Evolutionary conservation across 1,140 invertebrate species (phyloP).

Genomic region (Mycetomoellerius zeteki): DNA sequence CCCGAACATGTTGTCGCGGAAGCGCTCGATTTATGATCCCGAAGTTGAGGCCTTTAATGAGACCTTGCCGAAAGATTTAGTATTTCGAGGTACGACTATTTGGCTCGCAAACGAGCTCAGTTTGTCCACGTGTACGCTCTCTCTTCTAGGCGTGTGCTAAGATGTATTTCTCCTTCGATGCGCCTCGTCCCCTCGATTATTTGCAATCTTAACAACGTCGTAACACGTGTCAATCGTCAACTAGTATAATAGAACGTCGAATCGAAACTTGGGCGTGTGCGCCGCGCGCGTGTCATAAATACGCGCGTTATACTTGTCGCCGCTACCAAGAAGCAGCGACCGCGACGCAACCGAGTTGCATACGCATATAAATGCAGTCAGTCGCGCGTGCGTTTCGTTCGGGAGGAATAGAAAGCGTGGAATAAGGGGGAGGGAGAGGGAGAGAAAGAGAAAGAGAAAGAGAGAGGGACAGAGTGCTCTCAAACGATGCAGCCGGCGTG

Average conservation of each 20-base stretch:
- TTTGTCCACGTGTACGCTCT: conserved; percentile 4
- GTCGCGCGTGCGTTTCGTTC: conserved; percentile 29
- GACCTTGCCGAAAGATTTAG: conserved; percentile 45
- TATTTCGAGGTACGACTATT: conserved; percentile 36
- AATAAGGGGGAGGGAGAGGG: background rate
- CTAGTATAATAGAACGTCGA: background rate
- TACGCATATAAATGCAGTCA: conserved; percentile 39
- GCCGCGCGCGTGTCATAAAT: conserved; percentile 26
- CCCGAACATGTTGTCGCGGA: conserved; percentile 19
- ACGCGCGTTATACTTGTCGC: conserved; percentile 55
- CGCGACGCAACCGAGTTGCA: conserved; percentile 51
- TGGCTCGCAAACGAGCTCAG: background rate
- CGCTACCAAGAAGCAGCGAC: conserved; percentile 23
- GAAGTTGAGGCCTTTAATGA: conserved; percentile 31
- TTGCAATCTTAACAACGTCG: conserved; percentile 19
- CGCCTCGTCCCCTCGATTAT: conserved; percentile 21
- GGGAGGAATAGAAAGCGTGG: conserved; percentile 44
- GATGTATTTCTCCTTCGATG: background rate
- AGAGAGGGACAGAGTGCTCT: conserved; percentile 32
- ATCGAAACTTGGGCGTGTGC: background rate
- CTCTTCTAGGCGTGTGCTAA: background rate
- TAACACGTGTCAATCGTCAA: conserved; percentile 39
- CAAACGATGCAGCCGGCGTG: conserved; percentile 64
- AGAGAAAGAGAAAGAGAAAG: background rate
- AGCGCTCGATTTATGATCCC: conserved; percentile 44